phyloP scores from a whole-genome alignment of 2,113 vertebrate species.

The Felis chaus region DNA sequence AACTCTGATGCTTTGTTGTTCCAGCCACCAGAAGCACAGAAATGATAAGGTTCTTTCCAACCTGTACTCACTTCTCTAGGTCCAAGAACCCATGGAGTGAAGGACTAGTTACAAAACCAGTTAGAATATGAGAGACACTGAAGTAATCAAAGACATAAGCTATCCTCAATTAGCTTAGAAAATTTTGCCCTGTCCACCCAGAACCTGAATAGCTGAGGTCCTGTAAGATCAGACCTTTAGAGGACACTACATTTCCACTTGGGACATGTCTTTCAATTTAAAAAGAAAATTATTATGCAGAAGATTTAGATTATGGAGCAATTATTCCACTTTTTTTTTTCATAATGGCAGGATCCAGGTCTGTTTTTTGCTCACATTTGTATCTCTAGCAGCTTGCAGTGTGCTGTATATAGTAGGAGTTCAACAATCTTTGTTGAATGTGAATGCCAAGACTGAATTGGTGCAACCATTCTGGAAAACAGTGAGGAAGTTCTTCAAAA shows the following conservation, averaged over 20 bases:
- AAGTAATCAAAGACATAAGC: not conserved
- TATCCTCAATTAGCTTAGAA: not conserved
- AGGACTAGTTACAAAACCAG: not conserved
- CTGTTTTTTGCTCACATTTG: not conserved
- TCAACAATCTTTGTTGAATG: not conserved
- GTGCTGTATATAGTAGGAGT: not conserved
- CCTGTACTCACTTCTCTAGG: not conserved
- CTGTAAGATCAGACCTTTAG: not conserved
- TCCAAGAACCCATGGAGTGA: not conserved
- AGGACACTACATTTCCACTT: not conserved
- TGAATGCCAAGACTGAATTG: not conserved
- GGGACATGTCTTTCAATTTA: not conserved
- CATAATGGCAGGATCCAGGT: not conserved
- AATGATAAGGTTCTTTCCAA: not conserved
- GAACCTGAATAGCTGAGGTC: fast-evolving
- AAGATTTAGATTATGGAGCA: too few relatives aligned
- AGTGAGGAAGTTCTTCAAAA: not conserved
- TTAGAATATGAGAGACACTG: not conserved
- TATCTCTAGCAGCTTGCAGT: not conserved
- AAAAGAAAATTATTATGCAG: too few relatives aligned
- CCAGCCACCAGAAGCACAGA: not conserved
- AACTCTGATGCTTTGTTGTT: too few relatives aligned
- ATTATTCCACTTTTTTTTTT: not conserved
- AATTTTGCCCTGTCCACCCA: not conserved
- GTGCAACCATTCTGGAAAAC: not conserved